Conservation (phyloP, 2,888 invertebrate genomes). For the Seira ritae region DNA sequence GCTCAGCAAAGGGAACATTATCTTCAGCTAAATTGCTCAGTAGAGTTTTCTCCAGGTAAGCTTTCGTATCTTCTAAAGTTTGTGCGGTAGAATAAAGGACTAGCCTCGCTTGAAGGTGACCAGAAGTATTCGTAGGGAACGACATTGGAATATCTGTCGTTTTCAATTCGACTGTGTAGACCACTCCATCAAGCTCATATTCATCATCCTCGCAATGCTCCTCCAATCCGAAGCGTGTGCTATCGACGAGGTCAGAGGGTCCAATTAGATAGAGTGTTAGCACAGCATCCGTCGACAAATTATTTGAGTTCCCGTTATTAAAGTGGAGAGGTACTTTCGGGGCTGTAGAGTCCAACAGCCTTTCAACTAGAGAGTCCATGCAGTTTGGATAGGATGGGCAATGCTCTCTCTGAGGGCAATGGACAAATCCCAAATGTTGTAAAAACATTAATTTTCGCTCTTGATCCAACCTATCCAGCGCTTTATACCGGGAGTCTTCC, state of each 20-base stretch:
- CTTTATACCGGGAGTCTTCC: slow-evolving; percentile 95
- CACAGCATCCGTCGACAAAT: slow-evolving; percentile 73
- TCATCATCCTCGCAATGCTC: slow-evolving; percentile 92
- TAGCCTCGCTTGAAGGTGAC: slow-evolving; percentile 70
- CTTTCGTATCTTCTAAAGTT: slow-evolving; percentile 93
- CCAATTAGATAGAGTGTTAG: slow-evolving; percentile 72
- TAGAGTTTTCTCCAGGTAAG: slow-evolving; percentile 93
- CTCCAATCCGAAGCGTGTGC: slow-evolving; percentile 75
- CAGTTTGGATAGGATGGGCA: slow-evolving; percentile 93
- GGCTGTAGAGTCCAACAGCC: slow-evolving; percentile 71
- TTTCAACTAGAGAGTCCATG: slow-evolving; percentile 81
- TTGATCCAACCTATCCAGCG: slow-evolving; percentile 94
- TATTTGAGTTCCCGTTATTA: slow-evolving; percentile 70
- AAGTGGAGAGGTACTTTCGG: slow-evolving; percentile 72
- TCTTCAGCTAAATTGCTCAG: slow-evolving; percentile 94
- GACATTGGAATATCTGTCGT: slow-evolving; percentile 70
- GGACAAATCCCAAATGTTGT: slow-evolving; percentile 96
- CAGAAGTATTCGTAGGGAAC: slow-evolving; percentile 67
- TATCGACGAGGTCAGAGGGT: slow-evolving; percentile 69
- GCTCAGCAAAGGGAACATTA: slow-evolving; percentile 80
- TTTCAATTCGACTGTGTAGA: slow-evolving; percentile 85
- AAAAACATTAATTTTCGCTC: slow-evolving; percentile 95
- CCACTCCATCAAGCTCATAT: slow-evolving; percentile 86
- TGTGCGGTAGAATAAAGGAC: slow-evolving; percentile 88
- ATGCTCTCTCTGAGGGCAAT: slow-evolving; percentile 95